These are phyloP conservation scores for Ammodytes dubius DNA, from an alignment of 2,113 vertebrate species.

Conservation along the genomic window DNA sequence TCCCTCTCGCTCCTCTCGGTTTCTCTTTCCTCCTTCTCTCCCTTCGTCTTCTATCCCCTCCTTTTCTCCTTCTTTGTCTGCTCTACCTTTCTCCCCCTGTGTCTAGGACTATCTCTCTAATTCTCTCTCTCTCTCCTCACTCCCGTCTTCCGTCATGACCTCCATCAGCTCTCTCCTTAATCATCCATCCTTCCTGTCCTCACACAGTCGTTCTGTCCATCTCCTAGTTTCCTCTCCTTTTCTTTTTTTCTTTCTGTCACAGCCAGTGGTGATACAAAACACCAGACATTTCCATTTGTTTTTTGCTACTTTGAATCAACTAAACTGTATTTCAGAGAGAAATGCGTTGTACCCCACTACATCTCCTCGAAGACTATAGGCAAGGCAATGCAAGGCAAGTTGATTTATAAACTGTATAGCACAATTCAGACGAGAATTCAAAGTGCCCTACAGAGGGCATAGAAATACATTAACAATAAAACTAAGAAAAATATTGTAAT, in stretches of 20 bases:
- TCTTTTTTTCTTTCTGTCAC: conserved; percentile 15
- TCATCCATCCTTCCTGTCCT: conserved; percentile 52
- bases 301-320: neutral
- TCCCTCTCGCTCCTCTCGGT: conserved; percentile 28
- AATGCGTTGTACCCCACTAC: neutral
- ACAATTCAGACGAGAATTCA: too few species aligned
- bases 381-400: too few species aligned
- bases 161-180: conserved; percentile 64
- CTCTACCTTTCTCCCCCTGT: neutral
- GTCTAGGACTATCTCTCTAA: conserved; percentile 29
- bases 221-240: conserved; percentile 34
- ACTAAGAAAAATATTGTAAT: too few species aligned
- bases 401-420: too few species aligned
- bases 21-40: conserved; percentile 2
- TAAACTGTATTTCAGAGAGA: neutral
- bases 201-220: conserved; percentile 28
- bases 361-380: neutral
- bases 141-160: conserved; percentile 54
- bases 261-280: conserved; percentile 14
- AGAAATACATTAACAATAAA: too few species aligned
- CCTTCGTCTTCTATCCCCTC: conserved; percentile 14
- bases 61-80: conserved; percentile 35
- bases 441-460: too few species aligned
- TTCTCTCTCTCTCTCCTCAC: conserved; percentile 24
- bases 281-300: conserved; percentile 13